These are phyloP conservation scores for Parnassius apollo DNA, from an alignment of 2,888 invertebrate species.

Conservation along the genomic window DNA sequence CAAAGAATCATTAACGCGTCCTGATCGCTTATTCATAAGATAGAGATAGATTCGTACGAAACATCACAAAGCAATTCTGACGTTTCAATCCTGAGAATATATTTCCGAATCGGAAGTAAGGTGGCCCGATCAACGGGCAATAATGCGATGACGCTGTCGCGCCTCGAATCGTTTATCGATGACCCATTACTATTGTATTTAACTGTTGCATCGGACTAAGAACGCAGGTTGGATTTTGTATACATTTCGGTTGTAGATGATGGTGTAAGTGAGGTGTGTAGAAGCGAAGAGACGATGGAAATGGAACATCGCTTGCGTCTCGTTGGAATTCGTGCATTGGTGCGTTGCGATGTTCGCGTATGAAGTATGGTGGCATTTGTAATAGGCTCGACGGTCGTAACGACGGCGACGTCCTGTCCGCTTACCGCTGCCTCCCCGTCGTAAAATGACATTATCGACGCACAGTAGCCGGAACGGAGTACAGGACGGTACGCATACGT, in stretches of 20 bases:
- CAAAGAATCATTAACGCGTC: constrained; percentile 39
- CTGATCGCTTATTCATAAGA: constrained; percentile 51
- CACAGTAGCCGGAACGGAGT: constrained; percentile 81
- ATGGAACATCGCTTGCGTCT: constrained; percentile 52
- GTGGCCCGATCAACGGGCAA: constrained; percentile 71
- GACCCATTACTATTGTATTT: constrained; percentile 41
- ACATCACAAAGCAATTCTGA: constrained; percentile 61
- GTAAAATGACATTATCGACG: constrained; percentile 81
- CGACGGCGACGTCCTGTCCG: constrained; percentile 81
- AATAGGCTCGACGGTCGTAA: constrained; percentile 73
- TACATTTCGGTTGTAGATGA: constrained; percentile 59
- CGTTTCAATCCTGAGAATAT: constrained; percentile 69
- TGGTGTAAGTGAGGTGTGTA: constrained; percentile 43
- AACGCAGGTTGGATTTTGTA: constrained; percentile 31
- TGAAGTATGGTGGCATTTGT: constrained; percentile 75
- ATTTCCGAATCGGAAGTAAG: constrained; percentile 81
- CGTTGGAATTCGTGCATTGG: constrained; percentile 47
- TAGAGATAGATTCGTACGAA: constrained; percentile 58
- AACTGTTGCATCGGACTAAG: constrained; percentile 29
- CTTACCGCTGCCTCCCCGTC: constrained; percentile 64
- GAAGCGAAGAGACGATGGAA: constrained; percentile 60
- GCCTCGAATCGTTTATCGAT: constrained; percentile 74
- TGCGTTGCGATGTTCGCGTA: constrained; percentile 60
- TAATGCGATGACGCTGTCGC: constrained; percentile 75
- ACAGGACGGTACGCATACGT: constrained; percentile 77